Base-by-base conservation (phyloP, 2,888 invertebrate genomes). In the Drosophila lacicola region DNA sequence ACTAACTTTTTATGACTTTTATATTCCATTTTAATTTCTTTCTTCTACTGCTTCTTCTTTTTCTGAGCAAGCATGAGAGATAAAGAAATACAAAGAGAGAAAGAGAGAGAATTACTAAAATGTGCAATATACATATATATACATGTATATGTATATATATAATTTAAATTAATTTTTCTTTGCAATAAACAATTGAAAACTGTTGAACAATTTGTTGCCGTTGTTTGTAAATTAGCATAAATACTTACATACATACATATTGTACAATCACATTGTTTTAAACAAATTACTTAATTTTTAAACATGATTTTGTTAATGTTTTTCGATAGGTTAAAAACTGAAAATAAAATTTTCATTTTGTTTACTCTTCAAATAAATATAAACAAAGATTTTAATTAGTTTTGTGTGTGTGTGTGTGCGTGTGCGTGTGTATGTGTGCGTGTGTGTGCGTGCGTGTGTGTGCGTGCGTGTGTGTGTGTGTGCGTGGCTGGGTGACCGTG, bases 221-320 rank as follows among this genome's bases (percentile, higher is more conserved):
- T 72, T 72, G 73, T 65, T 70, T 65, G 71, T 73, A 71, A 76
- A 71, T 62, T 77, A 77, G 74, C 64, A 44, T 70, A 70, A 76
- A 56, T 75, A 75, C 37, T 51, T 68, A 74, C 46, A 65, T 39
- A 55, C 49, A 49, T 73, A 67, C 41, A 41, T 41, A 53, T 49
- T 80, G 68, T 80, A 82, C 86, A 80, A 86, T 80, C 87, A 80
- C 68, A 64, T 79, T 80, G 77, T 76, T 76, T 76, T 25, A 76
- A 70, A 77, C 77, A 64, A 70, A 53, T 49, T 75, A 72, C 69
- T 70, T 65, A 76, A 65, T 68, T 61, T 70, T 65, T 67, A 61
- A 46, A 47, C 29, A 36, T 9, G 19, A 5, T 62, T 56, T 68
- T 49, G 21, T 56, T 57, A 45, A 41, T 10, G 39, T 17, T 70